phyloP scores from a whole-genome alignment of 2,797 vertebrate species.

The Malacoraja senta region DNA sequence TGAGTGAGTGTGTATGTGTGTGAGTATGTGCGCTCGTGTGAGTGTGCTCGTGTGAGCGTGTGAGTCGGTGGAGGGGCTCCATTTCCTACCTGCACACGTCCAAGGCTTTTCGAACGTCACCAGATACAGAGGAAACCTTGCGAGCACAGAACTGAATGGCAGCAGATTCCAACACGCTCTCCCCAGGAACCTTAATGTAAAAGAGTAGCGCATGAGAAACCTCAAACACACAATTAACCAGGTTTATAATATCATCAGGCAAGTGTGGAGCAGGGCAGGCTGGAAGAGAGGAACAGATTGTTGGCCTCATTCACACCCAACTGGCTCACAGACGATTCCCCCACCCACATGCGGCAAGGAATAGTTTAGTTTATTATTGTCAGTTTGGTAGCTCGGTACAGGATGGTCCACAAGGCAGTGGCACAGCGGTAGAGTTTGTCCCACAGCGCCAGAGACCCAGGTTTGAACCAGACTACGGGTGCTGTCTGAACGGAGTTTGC shows the following conservation, averaged over 20 bases:
- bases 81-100: conserved; percentile 81
- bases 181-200: conserved; percentile 61
- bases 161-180: conserved; percentile 66
- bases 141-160: conserved; percentile 91
- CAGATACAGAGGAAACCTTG: conserved; percentile 84
- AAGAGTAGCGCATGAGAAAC: background rate
- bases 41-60: too few relatives aligned
- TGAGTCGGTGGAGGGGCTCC: background rate
- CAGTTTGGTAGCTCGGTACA: too few relatives aligned
- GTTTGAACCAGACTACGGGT: too few relatives aligned
- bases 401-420: too few relatives aligned
- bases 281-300: too few relatives aligned
- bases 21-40: too few relatives aligned
- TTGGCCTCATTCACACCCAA: background rate
- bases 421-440: too few relatives aligned
- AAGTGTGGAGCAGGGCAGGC: too few relatives aligned
- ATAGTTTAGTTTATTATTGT: too few relatives aligned
- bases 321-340: background rate
- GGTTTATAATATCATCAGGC: background rate
- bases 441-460: too few relatives aligned
- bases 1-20: too few relatives aligned
- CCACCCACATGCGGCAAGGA: background rate
- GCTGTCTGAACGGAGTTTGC: too few relatives aligned
- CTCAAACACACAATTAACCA: background rate
- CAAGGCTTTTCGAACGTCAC: conserved; percentile 84